Evolutionary conservation across 2,888 invertebrate species (phyloP), one percentile per base, ranked within the genome.

Genomic region (Eumerus sabulonum): DNA sequence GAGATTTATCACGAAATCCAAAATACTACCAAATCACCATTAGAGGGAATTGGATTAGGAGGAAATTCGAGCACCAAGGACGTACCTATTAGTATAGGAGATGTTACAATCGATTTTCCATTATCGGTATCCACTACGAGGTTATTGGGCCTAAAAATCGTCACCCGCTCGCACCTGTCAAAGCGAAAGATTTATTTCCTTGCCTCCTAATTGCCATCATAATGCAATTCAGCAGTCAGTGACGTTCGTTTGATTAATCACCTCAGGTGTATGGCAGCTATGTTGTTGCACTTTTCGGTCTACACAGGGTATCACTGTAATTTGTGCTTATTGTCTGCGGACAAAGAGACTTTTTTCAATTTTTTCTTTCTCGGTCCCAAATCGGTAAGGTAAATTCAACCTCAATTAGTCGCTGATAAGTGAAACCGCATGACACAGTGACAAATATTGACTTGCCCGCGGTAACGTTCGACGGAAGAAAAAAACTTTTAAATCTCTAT

Each of bases 191-290:
- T 44, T 56, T 71, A 17, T 56, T 7, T 35, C 42, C 27, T 35
- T 53, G 47, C 12, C 38, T 38, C 53, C 59, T 73, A 73, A 62
- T 71, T 56, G 51, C 62, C 35, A 42, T 50, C 47, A 63, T 66
- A 73, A 73, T 60, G 57, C 45, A 38, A 45, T 44, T 17, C 57
- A 36, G 42, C 19, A 38, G 36, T 57, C 48, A 38, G 36, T 67
- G 67, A 74, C 67, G 56, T 74, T 51, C 35, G 56, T 1, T 57
- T 63, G 57, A 68, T 53, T 68, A 76, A 63, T 68, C 68, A 45
- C 59, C 11, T n/a, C 18, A n/a, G 19, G 36, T n/a, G 13, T 11
- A 9, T 11, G n/a, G 42, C 27, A 17, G 42, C 56, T 16, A 18
- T 18, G 50, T 50, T 18, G 50, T 50, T 56, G n/a, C 54, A 60